Conservation (phyloP, 1,140 invertebrate species). For the Choristoneura fumiferana region DNA sequence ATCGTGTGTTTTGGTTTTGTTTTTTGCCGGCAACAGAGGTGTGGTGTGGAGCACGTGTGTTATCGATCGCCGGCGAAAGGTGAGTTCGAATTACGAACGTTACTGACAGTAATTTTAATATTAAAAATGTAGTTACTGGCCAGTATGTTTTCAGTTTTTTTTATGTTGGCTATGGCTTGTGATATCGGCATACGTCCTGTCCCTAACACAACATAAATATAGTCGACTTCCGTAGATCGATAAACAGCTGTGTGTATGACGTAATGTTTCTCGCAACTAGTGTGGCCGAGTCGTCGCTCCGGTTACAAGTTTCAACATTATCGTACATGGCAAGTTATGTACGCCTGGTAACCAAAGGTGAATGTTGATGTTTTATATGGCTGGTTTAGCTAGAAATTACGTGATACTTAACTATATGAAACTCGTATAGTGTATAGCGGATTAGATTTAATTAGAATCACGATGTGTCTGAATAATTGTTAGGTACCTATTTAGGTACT, state of each 20-base stretch:
- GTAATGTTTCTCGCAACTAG: slow-evolving; percentile 16
- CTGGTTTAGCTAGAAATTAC: slow-evolving; percentile 3
- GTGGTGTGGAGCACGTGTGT: slow-evolving; percentile 47
- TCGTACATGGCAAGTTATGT: not conserved
- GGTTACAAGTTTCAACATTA: slow-evolving; percentile 12
- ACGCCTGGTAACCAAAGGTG: slow-evolving; percentile 9
- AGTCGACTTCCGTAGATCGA: slow-evolving; percentile 35
- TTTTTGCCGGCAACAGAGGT: slow-evolving; percentile 27
- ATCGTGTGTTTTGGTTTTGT: slow-evolving; percentile 39
- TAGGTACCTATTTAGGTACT: too few relatives aligned
- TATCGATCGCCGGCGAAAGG: slow-evolving; percentile 43
- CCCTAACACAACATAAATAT: slow-evolving; percentile 32
- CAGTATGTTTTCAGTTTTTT: not conserved
- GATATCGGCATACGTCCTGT: not conserved
- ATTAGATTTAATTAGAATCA: too few relatives aligned
- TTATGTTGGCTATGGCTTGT: not conserved
- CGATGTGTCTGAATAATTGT: too few relatives aligned
- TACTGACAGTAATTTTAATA: too few relatives aligned
- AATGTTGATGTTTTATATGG: slow-evolving; percentile 10
- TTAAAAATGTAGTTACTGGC: not conserved
- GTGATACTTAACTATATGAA: not conserved
- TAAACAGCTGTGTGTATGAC: slow-evolving; percentile 36
- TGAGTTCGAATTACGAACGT: slow-evolving; percentile 22
- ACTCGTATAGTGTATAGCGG: too few relatives aligned
- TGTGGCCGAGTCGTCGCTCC: slow-evolving; percentile 4